Evolutionary conservation across 2,888 invertebrate species (phyloP).

Genomic region (Pantelozetes paolii): DNA sequence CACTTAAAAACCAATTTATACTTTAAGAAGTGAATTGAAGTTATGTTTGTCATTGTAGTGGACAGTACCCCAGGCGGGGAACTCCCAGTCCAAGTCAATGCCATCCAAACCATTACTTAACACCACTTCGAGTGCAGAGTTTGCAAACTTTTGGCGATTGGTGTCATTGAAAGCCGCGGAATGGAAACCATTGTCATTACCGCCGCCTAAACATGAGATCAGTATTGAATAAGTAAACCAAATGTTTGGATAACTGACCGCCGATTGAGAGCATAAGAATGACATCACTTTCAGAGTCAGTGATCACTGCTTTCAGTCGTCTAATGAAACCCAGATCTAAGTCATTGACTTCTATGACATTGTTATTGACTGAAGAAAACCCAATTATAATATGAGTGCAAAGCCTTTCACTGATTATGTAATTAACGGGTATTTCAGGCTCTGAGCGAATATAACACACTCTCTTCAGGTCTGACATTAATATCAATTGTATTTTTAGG

Average conservation of each 20-base stretch:
- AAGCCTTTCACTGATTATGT: slow-evolving; percentile 63
- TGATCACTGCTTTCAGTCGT: slow-evolving; percentile 33
- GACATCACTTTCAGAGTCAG: slow-evolving; percentile 56
- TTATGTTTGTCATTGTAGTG: slow-evolving; percentile 55
- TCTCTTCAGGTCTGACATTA: slow-evolving; percentile 20
- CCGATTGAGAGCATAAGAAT: slow-evolving; percentile 63
- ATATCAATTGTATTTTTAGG: neutral
- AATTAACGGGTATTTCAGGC: slow-evolving; percentile 30
- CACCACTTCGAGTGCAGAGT: slow-evolving; percentile 47
- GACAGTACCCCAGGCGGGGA: slow-evolving; percentile 63
- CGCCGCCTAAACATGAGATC: slow-evolving; percentile 52
- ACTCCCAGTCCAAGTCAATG: slow-evolving; percentile 59
- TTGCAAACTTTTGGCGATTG: slow-evolving; percentile 48
- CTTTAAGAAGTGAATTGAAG: slow-evolving; percentile 40
- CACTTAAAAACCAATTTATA: slow-evolving; percentile 4
- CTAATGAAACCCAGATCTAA: neutral
- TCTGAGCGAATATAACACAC: slow-evolving; percentile 40
- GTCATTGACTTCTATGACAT: neutral
- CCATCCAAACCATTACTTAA: slow-evolving; percentile 49
- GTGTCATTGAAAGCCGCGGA: slow-evolving; percentile 14
- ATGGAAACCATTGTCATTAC: slow-evolving; percentile 38
- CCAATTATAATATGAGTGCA: slow-evolving; percentile 81
- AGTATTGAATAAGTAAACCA: neutral
- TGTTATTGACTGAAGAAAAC: slow-evolving; percentile 61
- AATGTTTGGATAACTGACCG: neutral